phyloP scores from a whole-genome alignment of 2,888 invertebrate species.

The Cephus pygmeus region DNA sequence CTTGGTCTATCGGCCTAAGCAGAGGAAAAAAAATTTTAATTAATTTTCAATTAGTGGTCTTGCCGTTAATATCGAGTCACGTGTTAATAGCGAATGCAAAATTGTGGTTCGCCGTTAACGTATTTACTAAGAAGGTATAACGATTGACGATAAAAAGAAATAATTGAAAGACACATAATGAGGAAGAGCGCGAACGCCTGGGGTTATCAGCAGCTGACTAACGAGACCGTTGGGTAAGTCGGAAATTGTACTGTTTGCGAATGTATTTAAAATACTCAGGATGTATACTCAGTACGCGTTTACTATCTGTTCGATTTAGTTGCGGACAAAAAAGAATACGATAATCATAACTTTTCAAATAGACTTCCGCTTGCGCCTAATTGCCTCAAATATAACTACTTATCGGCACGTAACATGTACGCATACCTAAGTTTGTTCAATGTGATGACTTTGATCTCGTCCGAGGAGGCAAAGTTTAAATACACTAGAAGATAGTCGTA shows the following conservation, averaged over 20 bases:
- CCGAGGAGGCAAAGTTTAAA: background rate
- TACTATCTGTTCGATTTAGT: background rate
- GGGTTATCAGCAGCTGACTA: background rate
- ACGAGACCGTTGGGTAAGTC: background rate
- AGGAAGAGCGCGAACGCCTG: background rate
- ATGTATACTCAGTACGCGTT: background rate
- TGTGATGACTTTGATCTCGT: background rate
- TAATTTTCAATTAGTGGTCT: background rate
- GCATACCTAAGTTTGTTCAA: background rate
- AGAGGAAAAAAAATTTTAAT: background rate
- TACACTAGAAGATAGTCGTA: background rate
- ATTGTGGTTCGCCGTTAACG: background rate
- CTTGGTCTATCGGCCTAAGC: background rate
- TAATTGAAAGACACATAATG: background rate
- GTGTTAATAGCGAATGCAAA: background rate
- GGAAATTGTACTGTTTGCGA: background rate
- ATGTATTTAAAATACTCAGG: background rate
- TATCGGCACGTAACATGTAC: background rate
- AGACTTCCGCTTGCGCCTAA: background rate
- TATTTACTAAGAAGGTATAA: background rate
- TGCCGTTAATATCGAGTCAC: background rate
- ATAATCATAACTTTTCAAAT: background rate
- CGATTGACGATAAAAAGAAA: background rate
- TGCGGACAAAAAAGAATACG: background rate
- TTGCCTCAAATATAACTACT: background rate